These are phyloP conservation scores for Halcyon senegalensis DNA, from an alignment of 2,113 vertebrate genomes.

Conservation along the genomic window DNA sequence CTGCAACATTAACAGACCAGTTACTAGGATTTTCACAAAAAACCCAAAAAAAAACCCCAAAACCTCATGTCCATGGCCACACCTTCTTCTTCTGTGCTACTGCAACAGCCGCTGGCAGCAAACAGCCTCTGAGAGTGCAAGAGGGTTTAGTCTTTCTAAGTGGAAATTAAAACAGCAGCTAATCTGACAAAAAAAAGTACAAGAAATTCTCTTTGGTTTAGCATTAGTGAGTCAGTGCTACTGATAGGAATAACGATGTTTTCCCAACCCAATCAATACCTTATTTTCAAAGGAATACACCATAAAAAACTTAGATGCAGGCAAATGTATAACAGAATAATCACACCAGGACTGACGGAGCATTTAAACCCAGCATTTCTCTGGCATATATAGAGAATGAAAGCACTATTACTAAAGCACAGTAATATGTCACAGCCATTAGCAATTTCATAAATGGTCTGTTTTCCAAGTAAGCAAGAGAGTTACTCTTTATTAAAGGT, in stretches of 20 bases:
- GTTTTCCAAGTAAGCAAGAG: background rate
- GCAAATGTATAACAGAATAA: background rate
- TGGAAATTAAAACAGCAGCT: constrained; percentile 34
- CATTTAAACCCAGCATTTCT: background rate
- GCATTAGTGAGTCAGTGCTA: background rate
- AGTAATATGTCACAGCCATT: background rate
- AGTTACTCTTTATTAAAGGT: background rate
- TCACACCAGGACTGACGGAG: background rate
- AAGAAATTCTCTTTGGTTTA: background rate
- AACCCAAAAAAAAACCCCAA: too few species aligned
- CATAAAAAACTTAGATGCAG: background rate
- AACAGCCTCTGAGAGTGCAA: background rate
- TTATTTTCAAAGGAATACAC: background rate
- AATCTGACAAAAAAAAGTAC: background rate
- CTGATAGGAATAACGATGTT: background rate
- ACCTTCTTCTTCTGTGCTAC: background rate
- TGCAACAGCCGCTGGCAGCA: background rate
- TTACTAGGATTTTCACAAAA: background rate
- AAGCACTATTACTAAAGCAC: background rate
- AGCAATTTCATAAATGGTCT: background rate
- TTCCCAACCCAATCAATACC: background rate
- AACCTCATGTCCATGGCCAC: accelerated
- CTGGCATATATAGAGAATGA: background rate
- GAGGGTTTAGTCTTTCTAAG: background rate
- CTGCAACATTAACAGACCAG: background rate